Base-by-base conservation (phyloP, 2,888 invertebrate species). In the Coelogynopora nodosa region DNA sequence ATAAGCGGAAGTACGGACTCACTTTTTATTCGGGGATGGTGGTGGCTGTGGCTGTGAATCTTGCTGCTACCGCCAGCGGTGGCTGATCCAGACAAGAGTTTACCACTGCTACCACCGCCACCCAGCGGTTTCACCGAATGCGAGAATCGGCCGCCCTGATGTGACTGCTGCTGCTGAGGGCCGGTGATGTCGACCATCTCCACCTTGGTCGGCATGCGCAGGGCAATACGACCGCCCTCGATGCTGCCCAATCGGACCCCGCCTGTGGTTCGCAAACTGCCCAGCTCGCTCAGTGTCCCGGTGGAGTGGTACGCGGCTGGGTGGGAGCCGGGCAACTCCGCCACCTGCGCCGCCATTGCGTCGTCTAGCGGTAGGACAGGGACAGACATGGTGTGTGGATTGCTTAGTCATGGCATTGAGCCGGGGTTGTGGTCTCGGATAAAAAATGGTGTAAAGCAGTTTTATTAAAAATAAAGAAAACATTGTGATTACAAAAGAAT, bases 191-290 rank as follows among this genome's bases (percentile, higher is more conserved):
- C 74, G 23, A 74, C 23, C 74, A 74, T 74, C 23, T 74, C 74
- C 74, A 74, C 74, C 74, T 74, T 74, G 74, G 74, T 74, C 23
- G 74, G 74, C 2, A 74, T 10, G 74, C 74, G 74, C 2, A 74
- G 23, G 74, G 74, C 74, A 10, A 74, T 2, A 26, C 74, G 74
- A 26, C 23, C 74, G 23, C 74, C 74, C 2, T 2, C 18, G 23
- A 13, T 13, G 27, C 23, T 23, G 74, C 74, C 74, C 5, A 23
- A 2, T 5, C 2, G 18, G 23, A 23, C 27, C 18, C 5, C 23
- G 2, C 18, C 10, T 5, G 74, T 23, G n/a, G n/a, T n/a, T n/a
- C n/a, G n/a, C n/a, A n/a, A n/a, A n/a, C n/a, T n/a, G n/a, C n/a
- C n/a, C n/a, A n/a, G n/a, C n/a, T n/a, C n/a, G n/a, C n/a, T n/a